These are phyloP conservation scores for Ctenopoma multispine DNA, from an alignment of 2,797 vertebrate genomes.

Conservation along the genomic window DNA sequence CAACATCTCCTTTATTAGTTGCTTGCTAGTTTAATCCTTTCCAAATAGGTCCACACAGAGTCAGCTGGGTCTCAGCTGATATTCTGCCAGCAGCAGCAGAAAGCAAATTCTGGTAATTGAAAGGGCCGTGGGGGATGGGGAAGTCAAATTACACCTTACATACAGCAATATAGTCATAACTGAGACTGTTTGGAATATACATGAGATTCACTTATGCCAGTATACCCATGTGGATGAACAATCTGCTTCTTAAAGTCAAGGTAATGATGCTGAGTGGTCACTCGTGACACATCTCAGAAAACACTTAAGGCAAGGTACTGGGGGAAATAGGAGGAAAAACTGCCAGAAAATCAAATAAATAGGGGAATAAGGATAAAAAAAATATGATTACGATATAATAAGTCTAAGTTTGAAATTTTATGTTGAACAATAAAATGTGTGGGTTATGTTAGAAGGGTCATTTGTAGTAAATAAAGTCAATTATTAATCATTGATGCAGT, in stretches of 20 bases:
- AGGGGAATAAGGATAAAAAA: neutral
- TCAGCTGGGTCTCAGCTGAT: slow-evolving; percentile 53
- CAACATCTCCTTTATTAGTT: slow-evolving; percentile 75
- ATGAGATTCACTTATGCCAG: slow-evolving; percentile 41
- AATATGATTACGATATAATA: neutral
- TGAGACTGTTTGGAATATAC: slow-evolving; percentile 50
- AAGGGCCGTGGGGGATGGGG: slow-evolving; percentile 48
- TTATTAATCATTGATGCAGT: neutral
- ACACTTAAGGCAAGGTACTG: neutral
- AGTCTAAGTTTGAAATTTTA: neutral
- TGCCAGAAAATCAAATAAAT: neutral
- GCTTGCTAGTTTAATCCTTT: slow-evolving; percentile 66
- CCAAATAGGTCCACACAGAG: slow-evolving; percentile 65
- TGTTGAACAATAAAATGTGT: neutral
- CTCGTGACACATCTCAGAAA: slow-evolving; percentile 27
- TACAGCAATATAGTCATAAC: slow-evolving; percentile 43
- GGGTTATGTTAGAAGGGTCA: neutral
- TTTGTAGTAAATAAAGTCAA: neutral
- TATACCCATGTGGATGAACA: slow-evolving; percentile 30
- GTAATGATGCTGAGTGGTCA: slow-evolving; percentile 41
- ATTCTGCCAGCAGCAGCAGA: slow-evolving; percentile 65
- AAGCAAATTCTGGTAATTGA: slow-evolving; percentile 78
- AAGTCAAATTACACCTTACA: slow-evolving; percentile 36
- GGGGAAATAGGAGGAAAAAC: slow-evolving; percentile 14
- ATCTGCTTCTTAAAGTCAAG: slow-evolving; percentile 26